phyloP scores from a whole-genome alignment of 2,888 invertebrate species.

The Lepidocyrtoides sp. region DNA sequence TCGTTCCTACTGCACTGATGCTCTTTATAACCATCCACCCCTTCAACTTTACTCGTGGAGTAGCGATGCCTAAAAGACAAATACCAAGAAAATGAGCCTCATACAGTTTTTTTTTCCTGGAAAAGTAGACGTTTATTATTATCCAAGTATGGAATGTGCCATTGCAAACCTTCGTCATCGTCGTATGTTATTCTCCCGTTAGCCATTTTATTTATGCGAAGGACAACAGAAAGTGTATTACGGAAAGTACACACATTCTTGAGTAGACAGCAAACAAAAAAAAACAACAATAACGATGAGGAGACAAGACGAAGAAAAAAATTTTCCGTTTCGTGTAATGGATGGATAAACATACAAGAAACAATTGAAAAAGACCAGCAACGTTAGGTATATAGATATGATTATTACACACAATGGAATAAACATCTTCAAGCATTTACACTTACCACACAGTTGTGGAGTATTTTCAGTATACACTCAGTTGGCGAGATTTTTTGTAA shows the following conservation, averaged over 20 bases:
- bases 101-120: background rate
- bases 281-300: conserved; percentile 32
- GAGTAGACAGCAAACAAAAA: conserved; percentile 51
- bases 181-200: background rate
- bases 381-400: no score
- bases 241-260: conserved; percentile 12
- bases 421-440: no score
- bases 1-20: background rate
- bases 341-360: background rate
- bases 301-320: conserved; percentile 6
- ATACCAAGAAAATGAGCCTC: background rate
- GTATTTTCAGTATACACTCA: no score
- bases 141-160: conserved; percentile 11
- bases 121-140: conserved; percentile 5
- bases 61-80: background rate
- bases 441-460: no score
- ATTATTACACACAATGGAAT: no score
- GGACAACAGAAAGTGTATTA: conserved; percentile 24
- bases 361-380: background rate
- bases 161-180: background rate
- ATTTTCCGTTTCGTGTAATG: conserved; percentile 1
- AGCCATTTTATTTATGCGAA: conserved; percentile 9
- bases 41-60: background rate
- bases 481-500: no score
- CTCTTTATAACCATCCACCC: background rate